These are phyloP conservation scores for Deroptyus accipitrinus DNA, from an alignment of 2,113 vertebrate genomes.

Conservation along the genomic window DNA sequence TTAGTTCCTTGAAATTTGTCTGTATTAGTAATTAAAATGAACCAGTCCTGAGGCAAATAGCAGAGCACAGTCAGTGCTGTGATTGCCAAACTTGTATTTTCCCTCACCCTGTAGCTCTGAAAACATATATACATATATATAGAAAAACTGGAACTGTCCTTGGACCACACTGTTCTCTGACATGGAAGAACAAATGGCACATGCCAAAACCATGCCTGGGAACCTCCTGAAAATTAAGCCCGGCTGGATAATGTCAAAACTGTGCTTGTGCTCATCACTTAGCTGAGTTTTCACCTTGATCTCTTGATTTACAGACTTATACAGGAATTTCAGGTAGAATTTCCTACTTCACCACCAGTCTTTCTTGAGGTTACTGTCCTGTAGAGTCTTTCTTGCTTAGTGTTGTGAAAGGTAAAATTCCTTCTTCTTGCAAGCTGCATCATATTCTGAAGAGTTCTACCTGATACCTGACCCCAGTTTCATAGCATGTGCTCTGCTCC, in stretches of 20 bases:
- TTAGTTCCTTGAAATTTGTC: not conserved
- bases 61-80: not conserved
- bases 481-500: not conserved
- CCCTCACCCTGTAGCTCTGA: not conserved
- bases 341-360: not conserved
- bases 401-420: not conserved
- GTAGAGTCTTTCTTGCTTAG: rapidly evolving
- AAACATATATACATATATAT: not conserved
- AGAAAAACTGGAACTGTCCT: not conserved
- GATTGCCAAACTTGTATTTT: not conserved
- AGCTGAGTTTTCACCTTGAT: not conserved
- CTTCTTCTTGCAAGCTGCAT: not conserved
- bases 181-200: not conserved
- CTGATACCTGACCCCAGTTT: not conserved
- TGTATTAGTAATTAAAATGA: not conserved
- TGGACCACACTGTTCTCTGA: not conserved
- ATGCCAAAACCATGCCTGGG: not conserved
- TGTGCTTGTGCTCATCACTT: not conserved
- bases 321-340: not conserved
- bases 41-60: not conserved
- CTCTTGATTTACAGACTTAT: not conserved
- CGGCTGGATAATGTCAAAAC: not conserved
- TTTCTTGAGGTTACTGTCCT: not conserved
- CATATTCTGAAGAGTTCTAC: not conserved
- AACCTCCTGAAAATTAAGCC: not conserved